A percentile compares a stretch with the other conserved stretches of the same genome.
Conservation (phyloP, 2,888 invertebrate genomes). For the Ernsta delagoae region DNA sequence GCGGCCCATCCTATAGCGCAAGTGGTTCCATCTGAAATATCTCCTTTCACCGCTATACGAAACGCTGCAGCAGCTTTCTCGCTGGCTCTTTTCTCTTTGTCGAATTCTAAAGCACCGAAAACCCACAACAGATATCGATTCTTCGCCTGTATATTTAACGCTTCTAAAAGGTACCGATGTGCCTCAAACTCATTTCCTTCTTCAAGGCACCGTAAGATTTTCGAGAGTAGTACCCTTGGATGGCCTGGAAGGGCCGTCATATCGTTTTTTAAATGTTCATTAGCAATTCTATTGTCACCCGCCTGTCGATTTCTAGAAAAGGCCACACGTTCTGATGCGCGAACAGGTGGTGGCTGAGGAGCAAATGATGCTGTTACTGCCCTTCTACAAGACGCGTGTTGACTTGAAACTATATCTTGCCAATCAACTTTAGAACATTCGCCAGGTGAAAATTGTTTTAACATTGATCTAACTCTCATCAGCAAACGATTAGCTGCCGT, state of each 20-base stretch:
- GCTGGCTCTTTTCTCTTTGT: constrained; percentile 53
- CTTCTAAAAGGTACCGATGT: constrained; percentile 57
- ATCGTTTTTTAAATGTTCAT: constrained; percentile 55
- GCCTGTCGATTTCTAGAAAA: constrained; percentile 63
- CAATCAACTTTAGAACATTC: constrained; percentile 63
- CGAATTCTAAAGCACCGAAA: constrained; percentile 65
- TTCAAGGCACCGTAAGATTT: constrained; percentile 67
- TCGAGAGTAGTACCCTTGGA: constrained; percentile 63
- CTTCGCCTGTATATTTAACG: constrained; percentile 55
- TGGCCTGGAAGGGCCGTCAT: constrained; percentile 53
- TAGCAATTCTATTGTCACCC: constrained; percentile 61
- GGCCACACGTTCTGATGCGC: constrained; percentile 52
- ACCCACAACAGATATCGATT: constrained; percentile 73
- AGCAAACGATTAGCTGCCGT: constrained; percentile 75
- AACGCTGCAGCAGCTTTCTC: constrained; percentile 63
- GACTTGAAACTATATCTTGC: constrained; percentile 70
- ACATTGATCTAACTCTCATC: constrained; percentile 65
- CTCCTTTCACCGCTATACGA: constrained; percentile 69
- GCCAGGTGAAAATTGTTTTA: constrained; percentile 69
- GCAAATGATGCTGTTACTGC: constrained; percentile 75
- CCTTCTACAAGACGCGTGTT: constrained; percentile 69
- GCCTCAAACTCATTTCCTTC: constrained; percentile 58
- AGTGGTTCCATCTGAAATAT: constrained; percentile 68
- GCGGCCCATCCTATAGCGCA: constrained; percentile 76
- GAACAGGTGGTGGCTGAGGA: constrained; percentile 62